A percentile compares a stretch with the other conserved stretches of the same genome.
Conservation (phyloP, 2,888 invertebrate species). For the Arrhopalites spinosus region DNA sequence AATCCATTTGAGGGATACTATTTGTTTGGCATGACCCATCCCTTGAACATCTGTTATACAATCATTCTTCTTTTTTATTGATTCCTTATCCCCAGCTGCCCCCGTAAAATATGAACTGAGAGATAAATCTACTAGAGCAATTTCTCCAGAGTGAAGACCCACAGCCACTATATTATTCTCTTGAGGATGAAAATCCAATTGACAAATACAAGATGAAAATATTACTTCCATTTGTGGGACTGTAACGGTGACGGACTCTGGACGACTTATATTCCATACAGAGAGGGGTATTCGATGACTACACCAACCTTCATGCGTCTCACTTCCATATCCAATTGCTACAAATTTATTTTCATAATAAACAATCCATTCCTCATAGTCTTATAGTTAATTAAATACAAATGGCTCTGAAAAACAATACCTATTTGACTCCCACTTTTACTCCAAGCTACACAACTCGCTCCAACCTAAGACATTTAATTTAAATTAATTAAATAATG, state of each 20-base stretch:
- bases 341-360: no score
- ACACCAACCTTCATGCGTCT: slow-evolving; percentile 51
- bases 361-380: no score
- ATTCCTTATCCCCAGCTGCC: slow-evolving; percentile 13
- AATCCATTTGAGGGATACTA: slow-evolving; percentile 40
- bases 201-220: slow-evolving; percentile 44
- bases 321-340: slow-evolving; percentile 47
- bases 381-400: no score
- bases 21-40: slow-evolving; percentile 34
- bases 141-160: slow-evolving; percentile 50
- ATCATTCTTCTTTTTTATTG: slow-evolving; percentile 34
- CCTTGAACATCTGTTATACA: slow-evolving; percentile 43
- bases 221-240: slow-evolving; percentile 47
- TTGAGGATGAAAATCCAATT: slow-evolving; percentile 51
- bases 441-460: slow-evolving; percentile 51
- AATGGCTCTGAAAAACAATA: no score
- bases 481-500: no score
- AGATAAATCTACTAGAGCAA: slow-evolving; percentile 47
- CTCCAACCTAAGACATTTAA: slow-evolving; percentile 46
- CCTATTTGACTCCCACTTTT: slow-evolving; percentile 51
- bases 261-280: slow-evolving; percentile 47
- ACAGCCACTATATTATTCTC: slow-evolving; percentile 48
- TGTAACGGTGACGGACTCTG: slow-evolving; percentile 15
- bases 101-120: slow-evolving; percentile 40
- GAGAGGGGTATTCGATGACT: slow-evolving; percentile 46